A percentile compares a stretch with the other conserved stretches of the same genome.
Conservation (phyloP, 2,797 vertebrate species). For the Sciurus carolinensis region DNA sequence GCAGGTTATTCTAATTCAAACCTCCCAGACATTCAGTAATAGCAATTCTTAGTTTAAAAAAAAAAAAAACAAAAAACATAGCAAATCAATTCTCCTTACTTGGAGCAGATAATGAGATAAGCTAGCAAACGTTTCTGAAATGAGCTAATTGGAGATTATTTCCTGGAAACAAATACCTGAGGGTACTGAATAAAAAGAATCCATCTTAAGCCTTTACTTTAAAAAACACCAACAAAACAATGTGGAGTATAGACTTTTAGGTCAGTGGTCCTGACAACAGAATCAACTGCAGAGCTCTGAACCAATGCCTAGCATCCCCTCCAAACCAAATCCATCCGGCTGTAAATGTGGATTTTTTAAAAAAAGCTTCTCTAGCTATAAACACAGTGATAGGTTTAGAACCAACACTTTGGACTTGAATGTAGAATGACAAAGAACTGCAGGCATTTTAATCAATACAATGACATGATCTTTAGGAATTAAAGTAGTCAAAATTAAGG, state of each 20-base stretch:
- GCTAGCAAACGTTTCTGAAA: conserved; percentile 63
- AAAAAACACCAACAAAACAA: neutral
- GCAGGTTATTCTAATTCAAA: conserved; percentile 23
- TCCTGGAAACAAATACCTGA: conserved; percentile 36
- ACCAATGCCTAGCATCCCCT: neutral
- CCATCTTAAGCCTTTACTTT: neutral
- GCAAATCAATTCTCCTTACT: conserved; percentile 62
- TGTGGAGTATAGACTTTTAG: neutral
- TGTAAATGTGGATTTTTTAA: neutral
- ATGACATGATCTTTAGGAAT: neutral
- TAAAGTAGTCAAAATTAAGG: neutral
- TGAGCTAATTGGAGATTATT: conserved; percentile 25
- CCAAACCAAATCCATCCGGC: neutral
- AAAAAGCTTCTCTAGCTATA: neutral
- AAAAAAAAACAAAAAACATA: conserved; percentile 38
- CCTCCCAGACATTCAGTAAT: neutral
- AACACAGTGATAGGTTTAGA: neutral
- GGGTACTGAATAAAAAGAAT: neutral
- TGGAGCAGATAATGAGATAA: conserved; percentile 39
- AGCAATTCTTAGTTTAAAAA: conserved; percentile 58
- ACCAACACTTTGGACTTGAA: neutral
- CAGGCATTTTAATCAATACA: conserved; percentile 41
- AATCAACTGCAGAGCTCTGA: neutral
- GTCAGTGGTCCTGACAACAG: neutral
- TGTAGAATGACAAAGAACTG: neutral